Base-by-base conservation (phyloP, 2,797 vertebrate species). In the Natrix natrix region DNA sequence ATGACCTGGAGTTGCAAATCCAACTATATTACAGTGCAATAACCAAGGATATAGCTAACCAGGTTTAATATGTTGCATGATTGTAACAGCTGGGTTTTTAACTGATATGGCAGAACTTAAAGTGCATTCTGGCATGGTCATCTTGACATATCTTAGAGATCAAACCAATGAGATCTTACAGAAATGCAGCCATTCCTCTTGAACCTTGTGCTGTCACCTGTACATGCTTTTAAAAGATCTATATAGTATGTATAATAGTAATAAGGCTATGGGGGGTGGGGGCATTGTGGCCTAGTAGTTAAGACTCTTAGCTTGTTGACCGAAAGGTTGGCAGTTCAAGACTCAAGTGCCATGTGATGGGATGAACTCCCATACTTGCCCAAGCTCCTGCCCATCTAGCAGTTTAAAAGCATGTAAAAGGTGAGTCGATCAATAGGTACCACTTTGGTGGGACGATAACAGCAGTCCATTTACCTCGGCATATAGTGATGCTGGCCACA, bases 121-220 rank as follows among this genome's bases (percentile, higher is more conserved):
- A 83, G 37, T 83, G 32, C 1, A 43, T 93, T 60, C 69, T 7
- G 17, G 63, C 26, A 0, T 37, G 88, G 7, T 55, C 66, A 92
- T 60, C 26, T 43, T 66, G 89, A 89, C 86, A 95, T 95, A 94
- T 0, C 54, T 88, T 3, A 1, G 22, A 22, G 16, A 78, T 8
- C 89, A 4, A 28, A 37, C 32, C 32, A 8, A 78, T 88, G 93
- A 89, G 92, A 63, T 88, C 16, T 12, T 43, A 92, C 95, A 32
- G 94, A 91, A 11, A 54, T 93, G 69, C 28, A 93, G 20, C 54
- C 52, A 93, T 61, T 92, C 94, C 10, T 37, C 52, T 96, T 90
- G 61, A 55, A 90, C 74, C 57, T 28, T 78, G 4, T 90, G 88
- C 90, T 57, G 32, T 24, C 55, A 37, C 13, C 26, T 0, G 3